Conservation (phyloP, 1,140 invertebrate species). For the Babylonia areolata region DNA sequence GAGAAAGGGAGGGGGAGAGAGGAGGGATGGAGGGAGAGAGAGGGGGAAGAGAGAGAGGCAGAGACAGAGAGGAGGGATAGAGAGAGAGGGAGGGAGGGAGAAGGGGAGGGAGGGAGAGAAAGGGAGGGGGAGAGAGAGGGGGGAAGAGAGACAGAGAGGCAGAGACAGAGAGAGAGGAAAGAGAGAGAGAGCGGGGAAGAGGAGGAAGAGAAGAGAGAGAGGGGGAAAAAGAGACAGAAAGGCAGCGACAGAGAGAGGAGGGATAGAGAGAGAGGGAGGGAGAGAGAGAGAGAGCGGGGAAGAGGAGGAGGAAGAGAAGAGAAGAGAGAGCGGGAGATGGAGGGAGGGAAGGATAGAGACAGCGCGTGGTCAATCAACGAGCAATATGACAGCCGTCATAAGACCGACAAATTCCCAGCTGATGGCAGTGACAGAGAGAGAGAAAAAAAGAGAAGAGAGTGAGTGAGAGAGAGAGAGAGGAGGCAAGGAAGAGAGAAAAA, state of each 20-base stretch:
- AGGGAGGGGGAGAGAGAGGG: slow-evolving; percentile 20
- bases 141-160: neutral
- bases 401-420: too few relatives aligned
- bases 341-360: neutral
- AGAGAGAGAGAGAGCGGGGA: too few relatives aligned
- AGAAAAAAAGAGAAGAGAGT: too few relatives aligned
- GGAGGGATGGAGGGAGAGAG: too few relatives aligned
- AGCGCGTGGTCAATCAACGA: too few relatives aligned
- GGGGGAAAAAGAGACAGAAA: neutral
- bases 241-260: too few relatives aligned
- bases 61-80: neutral
- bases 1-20: too few relatives aligned
- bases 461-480: neutral
- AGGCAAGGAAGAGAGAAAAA: neutral
- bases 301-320: too few relatives aligned
- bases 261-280: neutral
- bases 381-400: too few relatives aligned
- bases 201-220: slow-evolving; percentile 2
- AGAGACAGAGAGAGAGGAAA: neutral
- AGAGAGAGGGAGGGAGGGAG: neutral
- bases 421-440: too few relatives aligned
- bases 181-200: neutral
- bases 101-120: neutral
- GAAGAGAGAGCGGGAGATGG: too few relatives aligned
- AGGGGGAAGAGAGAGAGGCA: too few relatives aligned